Conservation (phyloP, 2,888 invertebrate species). For the Orthosia incerta region DNA sequence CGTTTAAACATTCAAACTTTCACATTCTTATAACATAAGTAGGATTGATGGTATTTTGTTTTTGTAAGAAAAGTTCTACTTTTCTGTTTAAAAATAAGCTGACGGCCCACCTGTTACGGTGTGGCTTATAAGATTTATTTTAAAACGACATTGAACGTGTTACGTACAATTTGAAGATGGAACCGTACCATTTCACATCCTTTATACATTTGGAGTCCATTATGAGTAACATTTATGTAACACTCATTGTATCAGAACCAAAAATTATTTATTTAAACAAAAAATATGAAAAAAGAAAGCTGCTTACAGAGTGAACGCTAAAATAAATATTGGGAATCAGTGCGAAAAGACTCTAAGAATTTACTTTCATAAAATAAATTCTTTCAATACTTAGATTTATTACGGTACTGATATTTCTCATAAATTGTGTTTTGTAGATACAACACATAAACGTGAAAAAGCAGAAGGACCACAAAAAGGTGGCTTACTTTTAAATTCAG, state of each 20-base stretch:
- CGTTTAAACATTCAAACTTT: too few relatives aligned
- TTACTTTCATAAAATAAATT: slow-evolving; percentile 33
- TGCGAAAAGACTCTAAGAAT: slow-evolving; percentile 7
- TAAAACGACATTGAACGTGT: too few relatives aligned
- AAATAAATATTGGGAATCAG: slow-evolving; percentile 21
- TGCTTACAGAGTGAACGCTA: not conserved
- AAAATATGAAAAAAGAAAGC: not conserved
- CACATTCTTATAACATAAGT: too few relatives aligned
- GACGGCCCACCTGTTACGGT: not conserved
- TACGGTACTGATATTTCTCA: slow-evolving; percentile 38
- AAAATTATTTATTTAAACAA: not conserved
- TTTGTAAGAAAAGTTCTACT: not conserved
- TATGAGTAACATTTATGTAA: too few relatives aligned
- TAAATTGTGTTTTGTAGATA: slow-evolving; percentile 40
- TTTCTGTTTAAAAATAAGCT: not conserved
- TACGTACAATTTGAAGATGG: too few relatives aligned
- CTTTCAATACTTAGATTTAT: slow-evolving; percentile 43
- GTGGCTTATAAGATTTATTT: not conserved
- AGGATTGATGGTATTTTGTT: too few relatives aligned
- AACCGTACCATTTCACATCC: too few relatives aligned
- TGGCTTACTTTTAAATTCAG: too few relatives aligned
- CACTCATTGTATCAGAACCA: too few relatives aligned
- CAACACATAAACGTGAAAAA: not conserved
- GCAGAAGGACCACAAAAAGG: slow-evolving; percentile 5
- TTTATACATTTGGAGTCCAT: too few relatives aligned